Evolutionary conservation across 1,140 invertebrate genomes (phyloP), one percentile per base, ranked within the genome.

Genomic region (Conus betulinus): DNA sequence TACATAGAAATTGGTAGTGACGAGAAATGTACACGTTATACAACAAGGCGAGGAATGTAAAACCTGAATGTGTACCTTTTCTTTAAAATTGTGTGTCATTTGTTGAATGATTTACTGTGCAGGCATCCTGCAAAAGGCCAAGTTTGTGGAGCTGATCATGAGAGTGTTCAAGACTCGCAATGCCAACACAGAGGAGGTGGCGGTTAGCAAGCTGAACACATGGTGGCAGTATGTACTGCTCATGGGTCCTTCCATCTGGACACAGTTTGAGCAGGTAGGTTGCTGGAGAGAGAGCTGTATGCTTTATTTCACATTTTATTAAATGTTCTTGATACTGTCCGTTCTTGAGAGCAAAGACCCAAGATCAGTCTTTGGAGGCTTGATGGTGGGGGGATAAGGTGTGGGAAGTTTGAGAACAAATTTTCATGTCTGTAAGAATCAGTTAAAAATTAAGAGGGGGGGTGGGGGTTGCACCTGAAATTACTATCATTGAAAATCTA

Each of bases 191-290:
- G 94, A 94, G 81, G 81, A 39, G 51, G 91, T 94, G 51, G 94
- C 94, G 20, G 17, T 93, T 87, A 91, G 89, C 60, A 95, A 95
- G 81, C 53, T 95, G 13, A 63, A 87, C n/a, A 92, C 92, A 2
- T 95, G 94, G 94, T 94, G 94, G 94, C 92, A 94, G 90, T 95
- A 93, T 89, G 87, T 94, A 6, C 88, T 84, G 63, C 88, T 90
- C 53, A 90, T 95, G 25, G 94, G 93, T 6, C n/a, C 88, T n/a
- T 93, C 93, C 85, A 82, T 90, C 0, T 90, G 92, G 25, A 74
- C 67, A 0, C 91, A 93, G 86, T 95, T 95, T 93, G 94, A 95
- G 52, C 87, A 92, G 92, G 94, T 94, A 90, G 84, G 89, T n/a
- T 79, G 27, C 27, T 39, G 13, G 11, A 79, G 52, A n/a, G 10